Base-by-base conservation (phyloP, 2,888 invertebrate genomes). In the Clivina fossor region DNA sequence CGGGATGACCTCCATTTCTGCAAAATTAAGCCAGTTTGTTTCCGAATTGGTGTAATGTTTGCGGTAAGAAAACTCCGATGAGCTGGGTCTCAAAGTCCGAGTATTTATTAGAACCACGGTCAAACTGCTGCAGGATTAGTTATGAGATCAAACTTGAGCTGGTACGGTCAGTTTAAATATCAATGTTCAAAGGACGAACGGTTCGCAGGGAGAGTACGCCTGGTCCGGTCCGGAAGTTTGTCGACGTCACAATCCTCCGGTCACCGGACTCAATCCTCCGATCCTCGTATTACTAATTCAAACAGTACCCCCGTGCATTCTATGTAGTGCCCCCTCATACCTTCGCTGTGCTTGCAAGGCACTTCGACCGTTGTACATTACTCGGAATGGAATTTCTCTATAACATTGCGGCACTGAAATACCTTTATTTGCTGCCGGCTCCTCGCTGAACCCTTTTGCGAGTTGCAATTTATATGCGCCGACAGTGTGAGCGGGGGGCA, bases 331-430 rank as follows among this genome's bases (percentile, higher is more conserved):
- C 32, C 41, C 41, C 38, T 40, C 13, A 2, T 26, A 5, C 26
- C 8, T 8, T 8, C 26, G 26, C 26, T 26, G 16, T 13, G n/a
- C 33, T 16, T 11, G n/a, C 32, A 33, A 16, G 16, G 33, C 5
- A 15, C 33, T 16, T 16, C 16, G 9, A 15, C 16, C 33, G 41
- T 38, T 40, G 50, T 50, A 50, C 50, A 38, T 50, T 40, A 38
- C 50, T 15, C n/a, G 30, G 50, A 50, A 41, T 50, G 50, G 50
- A 50, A 50, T 50, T 50, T 41, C 50, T 32, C 50, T 50, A 50
- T 50, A n/a, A 50, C 50, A 50, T 50, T 50, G 26, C 41, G 26
- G n/a, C 26, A 24, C n/a, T 16, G 22, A 28, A 50, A 50, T 50
- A 30, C 32, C 50, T 41, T 41, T 7, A 16, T 32, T 22, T n/a